phyloP scores from a whole-genome alignment of 1,140 invertebrate genomes.

The Eriosoma lanigerum region DNA sequence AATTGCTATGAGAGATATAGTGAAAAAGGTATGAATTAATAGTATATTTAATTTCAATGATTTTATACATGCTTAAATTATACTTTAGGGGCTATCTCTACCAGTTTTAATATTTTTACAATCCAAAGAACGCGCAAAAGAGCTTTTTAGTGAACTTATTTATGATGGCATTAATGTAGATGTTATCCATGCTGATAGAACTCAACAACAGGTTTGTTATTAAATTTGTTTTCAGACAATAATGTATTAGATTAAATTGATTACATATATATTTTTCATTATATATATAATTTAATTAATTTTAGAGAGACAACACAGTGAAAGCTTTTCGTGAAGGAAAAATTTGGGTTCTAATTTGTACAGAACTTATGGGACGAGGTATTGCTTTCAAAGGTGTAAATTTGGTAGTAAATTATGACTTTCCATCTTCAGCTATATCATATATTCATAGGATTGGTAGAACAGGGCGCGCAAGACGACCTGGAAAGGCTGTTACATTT shows the following conservation, averaged over 20 bases:
- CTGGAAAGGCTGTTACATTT: conserved; percentile 88
- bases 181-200: conserved; percentile 89
- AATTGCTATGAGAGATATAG: conserved; percentile 79
- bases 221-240: not conserved
- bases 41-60: not conserved
- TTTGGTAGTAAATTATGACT: conserved; percentile 97
- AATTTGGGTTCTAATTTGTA: conserved; percentile 96
- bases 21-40: conserved; percentile 66
- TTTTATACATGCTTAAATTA: too few relatives aligned
- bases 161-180: conserved; percentile 93
- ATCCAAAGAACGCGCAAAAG: conserved; percentile 87
- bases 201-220: conserved; percentile 73
- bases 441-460: conserved; percentile 94
- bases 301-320: conserved; percentile 84
- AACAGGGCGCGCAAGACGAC: conserved; percentile 88
- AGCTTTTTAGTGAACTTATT: conserved; percentile 87
- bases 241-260: not conserved
- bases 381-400: conserved; percentile 98
- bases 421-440: conserved; percentile 85
- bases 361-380: conserved; percentile 94
- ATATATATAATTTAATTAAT: conserved; percentile 52
- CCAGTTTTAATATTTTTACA: conserved; percentile 91
- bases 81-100: conserved; percentile 73
- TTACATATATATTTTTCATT: too few relatives aligned
- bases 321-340: conserved; percentile 85